These are phyloP conservation scores for Zophobas atratus DNA, from an alignment of 1,140 invertebrate genomes.

Conservation along the genomic window DNA sequence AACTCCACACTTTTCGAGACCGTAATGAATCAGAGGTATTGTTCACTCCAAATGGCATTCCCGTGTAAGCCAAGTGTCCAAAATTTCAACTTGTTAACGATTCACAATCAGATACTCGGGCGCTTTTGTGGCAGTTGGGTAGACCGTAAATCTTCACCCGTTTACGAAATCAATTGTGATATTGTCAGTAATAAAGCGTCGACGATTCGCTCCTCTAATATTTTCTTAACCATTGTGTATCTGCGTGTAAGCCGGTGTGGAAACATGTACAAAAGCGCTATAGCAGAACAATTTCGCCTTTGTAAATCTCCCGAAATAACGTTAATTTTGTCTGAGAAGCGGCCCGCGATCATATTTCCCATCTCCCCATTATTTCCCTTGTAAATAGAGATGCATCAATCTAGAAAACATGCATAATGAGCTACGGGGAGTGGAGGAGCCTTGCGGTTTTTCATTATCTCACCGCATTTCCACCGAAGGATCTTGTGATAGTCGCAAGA, in stretches of 20 bases:
- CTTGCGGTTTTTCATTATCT: conserved; percentile 20
- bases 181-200: neutral
- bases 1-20: neutral
- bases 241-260: conserved; percentile 6
- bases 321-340: conserved; percentile 19
- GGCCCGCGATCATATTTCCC: conserved; percentile 23
- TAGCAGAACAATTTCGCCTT: conserved; percentile 27
- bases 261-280: conserved; percentile 8
- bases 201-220: neutral
- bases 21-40: neutral
- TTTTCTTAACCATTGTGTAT: conserved; percentile 10
- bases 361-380: conserved; percentile 7
- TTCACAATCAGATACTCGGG: too few species aligned
- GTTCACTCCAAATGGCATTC: neutral
- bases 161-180: too few species aligned
- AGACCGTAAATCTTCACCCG: too few species aligned
- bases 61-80: too few species aligned
- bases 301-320: conserved; percentile 31
- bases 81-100: too few species aligned
- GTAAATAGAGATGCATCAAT: conserved; percentile 35
- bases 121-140: too few species aligned
- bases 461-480: neutral
- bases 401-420: conserved; percentile 22
- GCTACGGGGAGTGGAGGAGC: neutral
- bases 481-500: conserved; percentile 3